Percentiles rank a stretch among this genome's conserved stretches.
Conservation (phyloP, 2,113 vertebrate species). For the Crotalus horridus region DNA sequence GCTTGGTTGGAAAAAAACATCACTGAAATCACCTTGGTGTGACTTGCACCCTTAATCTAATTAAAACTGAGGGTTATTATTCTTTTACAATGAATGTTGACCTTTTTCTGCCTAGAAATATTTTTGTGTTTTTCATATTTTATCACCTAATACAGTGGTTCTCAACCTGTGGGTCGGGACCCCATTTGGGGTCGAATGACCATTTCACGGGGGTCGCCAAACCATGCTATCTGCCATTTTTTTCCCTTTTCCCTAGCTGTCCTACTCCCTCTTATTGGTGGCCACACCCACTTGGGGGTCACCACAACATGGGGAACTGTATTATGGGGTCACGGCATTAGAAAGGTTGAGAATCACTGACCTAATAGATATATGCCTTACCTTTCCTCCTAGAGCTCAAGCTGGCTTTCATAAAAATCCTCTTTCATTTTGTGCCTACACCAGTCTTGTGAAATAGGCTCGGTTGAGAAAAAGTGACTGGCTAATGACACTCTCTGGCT, state of each 20-base stretch:
- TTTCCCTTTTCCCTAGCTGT: no score
- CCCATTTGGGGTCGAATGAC: no score
- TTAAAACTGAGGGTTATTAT: neutral
- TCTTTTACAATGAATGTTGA: neutral
- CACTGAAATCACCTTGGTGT: slow-evolving; percentile 69
- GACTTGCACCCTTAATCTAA: neutral
- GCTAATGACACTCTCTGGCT: neutral
- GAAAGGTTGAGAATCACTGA: no score
- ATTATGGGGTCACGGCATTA: no score
- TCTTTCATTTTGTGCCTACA: neutral
- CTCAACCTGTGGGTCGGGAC: no score
- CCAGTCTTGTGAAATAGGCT: neutral
- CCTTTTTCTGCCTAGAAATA: neutral
- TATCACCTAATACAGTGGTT: neutral
- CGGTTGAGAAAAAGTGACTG: neutral
- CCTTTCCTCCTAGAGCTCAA: neutral
- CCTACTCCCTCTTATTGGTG: no score
- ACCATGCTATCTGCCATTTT: no score
- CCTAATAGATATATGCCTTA: neutral
- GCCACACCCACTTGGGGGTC: no score
- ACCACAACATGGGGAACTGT: no score
- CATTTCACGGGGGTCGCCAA: no score
- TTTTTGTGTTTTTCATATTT: neutral
- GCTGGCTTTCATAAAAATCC: neutral
- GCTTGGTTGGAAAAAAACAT: neutral